These are phyloP conservation scores for Axea sp. DNA, from an alignment of 2,888 invertebrate species.

Conservation along the genomic window DNA sequence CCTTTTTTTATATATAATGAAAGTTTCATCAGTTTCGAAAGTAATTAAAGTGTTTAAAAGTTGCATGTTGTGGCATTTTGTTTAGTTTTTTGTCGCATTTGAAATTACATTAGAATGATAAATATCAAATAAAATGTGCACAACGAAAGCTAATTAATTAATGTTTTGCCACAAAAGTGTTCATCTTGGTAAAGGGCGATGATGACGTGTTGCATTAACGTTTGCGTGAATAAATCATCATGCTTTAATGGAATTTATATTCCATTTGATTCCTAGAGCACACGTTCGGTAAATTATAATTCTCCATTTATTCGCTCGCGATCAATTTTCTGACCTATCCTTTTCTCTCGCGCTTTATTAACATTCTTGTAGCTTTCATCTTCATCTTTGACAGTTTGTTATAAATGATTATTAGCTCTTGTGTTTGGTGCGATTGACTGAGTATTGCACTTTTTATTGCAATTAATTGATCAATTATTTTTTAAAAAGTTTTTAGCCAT, in stretches of 20 bases:
- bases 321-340: slow-evolving; percentile 14
- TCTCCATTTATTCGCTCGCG: background rate
- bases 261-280: slow-evolving; percentile 23
- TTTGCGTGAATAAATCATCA: slow-evolving; percentile 24
- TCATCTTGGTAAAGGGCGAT: slow-evolving; percentile 15
- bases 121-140: background rate
- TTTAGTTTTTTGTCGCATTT: too few relatives aligned
- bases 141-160: slow-evolving; percentile 7
- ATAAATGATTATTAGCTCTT: slow-evolving; percentile 13
- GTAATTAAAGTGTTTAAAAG: too few relatives aligned
- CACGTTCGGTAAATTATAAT: slow-evolving; percentile 7
- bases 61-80: too few relatives aligned
- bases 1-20: too few relatives aligned
- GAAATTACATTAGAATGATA: background rate
- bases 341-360: slow-evolving; percentile 3
- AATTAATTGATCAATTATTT: too few relatives aligned
- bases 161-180: slow-evolving; percentile 16
- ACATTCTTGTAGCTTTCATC: slow-evolving; percentile 3
- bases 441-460: too few relatives aligned
- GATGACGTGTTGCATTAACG: slow-evolving; percentile 6
- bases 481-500: too few relatives aligned
- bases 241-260: slow-evolving; percentile 29
- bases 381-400: background rate
- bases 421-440: slow-evolving; percentile 1
- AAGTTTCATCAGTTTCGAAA: too few relatives aligned